A percentile compares a stretch with the other conserved stretches of the same genome.
These are phyloP conservation scores for Atherinomorus stipes DNA, from an alignment of 2,113 vertebrate genomes.

Conservation along the genomic window DNA sequence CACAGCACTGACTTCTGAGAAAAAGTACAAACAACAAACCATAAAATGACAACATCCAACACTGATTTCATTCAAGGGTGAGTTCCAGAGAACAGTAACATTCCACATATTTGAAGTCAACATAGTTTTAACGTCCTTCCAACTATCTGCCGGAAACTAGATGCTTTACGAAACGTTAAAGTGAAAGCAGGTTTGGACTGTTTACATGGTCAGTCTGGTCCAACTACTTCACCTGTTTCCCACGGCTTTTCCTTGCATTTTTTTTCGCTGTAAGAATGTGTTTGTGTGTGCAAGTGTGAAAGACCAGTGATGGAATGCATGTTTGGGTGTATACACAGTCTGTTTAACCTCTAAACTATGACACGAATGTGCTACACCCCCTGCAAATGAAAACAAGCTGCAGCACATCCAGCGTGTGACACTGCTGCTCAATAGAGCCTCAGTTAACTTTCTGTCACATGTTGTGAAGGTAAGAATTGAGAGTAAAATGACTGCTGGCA, in stretches of 20 bases:
- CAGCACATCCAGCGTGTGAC: slow-evolving; percentile 44
- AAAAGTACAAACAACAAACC: slow-evolving; percentile 6
- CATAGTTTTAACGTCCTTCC: slow-evolving; percentile 4
- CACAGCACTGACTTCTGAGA: not conserved
- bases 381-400: slow-evolving; percentile 38
- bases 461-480: not conserved
- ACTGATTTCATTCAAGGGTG: slow-evolving; percentile 27
- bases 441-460: not conserved
- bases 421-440: not conserved
- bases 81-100: slow-evolving; percentile 31
- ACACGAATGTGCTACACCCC: slow-evolving; percentile 56
- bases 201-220: slow-evolving; percentile 18
- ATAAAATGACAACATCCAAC: not conserved
- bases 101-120: slow-evolving; percentile 29
- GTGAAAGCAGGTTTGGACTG: slow-evolving; percentile 6
- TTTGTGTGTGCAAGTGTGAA: slow-evolving; percentile 5
- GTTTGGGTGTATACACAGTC: slow-evolving; percentile 33
- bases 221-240: slow-evolving; percentile 54
- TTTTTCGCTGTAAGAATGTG: not conserved
- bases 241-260: slow-evolving; percentile 25
- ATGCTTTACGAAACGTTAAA: slow-evolving; percentile 19
- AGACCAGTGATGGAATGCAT: slow-evolving; percentile 33
- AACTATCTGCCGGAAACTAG: not conserved
- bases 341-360: slow-evolving; percentile 41
- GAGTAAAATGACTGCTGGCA: not conserved